phyloP scores from a whole-genome alignment of 2,888 invertebrate genomes.

The Pollenia labialis region DNA sequence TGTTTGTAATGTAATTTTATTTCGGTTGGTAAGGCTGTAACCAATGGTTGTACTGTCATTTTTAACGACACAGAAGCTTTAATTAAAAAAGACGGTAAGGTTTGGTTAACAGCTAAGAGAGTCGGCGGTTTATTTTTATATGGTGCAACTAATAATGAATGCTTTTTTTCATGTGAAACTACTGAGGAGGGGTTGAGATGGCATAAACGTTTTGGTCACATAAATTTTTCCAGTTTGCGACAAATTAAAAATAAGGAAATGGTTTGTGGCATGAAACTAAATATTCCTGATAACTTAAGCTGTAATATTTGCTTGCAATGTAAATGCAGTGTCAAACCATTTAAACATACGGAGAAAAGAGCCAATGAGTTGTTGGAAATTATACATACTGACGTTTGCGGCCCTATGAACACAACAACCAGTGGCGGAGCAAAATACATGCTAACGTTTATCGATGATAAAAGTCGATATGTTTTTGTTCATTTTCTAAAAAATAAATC shows the following conservation, averaged over 20 bases:
- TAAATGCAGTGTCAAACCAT: too few relatives aligned
- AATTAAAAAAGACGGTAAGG: neutral
- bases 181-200: neutral
- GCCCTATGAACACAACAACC: neutral
- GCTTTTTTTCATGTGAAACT: neutral
- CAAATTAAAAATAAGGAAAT: conserved; percentile 5
- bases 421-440: neutral
- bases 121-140: neutral
- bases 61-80: neutral
- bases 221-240: conserved; percentile 17
- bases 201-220: conserved; percentile 28
- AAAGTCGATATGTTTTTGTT: too few relatives aligned
- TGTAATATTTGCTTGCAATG: too few relatives aligned
- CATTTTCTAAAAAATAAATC: too few relatives aligned
- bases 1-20: neutral
- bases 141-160: neutral
- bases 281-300: too few relatives aligned
- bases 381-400: neutral
- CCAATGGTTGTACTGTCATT: conserved; percentile 6
- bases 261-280: too few relatives aligned
- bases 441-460: too few relatives aligned
- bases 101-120: neutral
- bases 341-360: too few relatives aligned
- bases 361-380: too few relatives aligned
- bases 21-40: conserved; percentile 12